Evolutionary conservation across 2,113 vertebrate genomes (phyloP), one percentile per base, ranked within the genome.

Genomic region (Hypomesus transpacificus): DNA sequence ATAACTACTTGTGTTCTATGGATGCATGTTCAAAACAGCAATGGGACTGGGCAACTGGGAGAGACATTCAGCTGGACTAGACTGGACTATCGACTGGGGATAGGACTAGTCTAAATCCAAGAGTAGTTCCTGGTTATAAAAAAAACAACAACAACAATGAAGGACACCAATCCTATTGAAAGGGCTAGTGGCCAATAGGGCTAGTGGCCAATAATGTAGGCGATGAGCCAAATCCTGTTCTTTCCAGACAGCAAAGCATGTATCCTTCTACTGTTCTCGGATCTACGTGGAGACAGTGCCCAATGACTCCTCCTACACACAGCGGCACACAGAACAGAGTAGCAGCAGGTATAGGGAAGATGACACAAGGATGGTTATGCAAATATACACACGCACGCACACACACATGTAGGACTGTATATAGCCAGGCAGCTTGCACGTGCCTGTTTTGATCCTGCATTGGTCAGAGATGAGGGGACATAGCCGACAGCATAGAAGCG

Each of bases 341-440:
- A 83, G 75, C 82, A 82, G 77, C 77, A 77, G 58, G 73, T 65
- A 68, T 60, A 71, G 63, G 72, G 61, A 18, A 72, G 17, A 31
- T 51, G 22, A 75, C 66, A 83, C 63, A 66, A 66, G 24, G 58
- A 63, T 54, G 54, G 63, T 51, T 60, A 67, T 21, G 50, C 46
- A 70, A 57, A 65, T 74, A 20, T 74, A 80, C 16, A 74, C 54
- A 77, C 39, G 63, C 66, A 51, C 57, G 70, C 24, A 22, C 66
- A 51, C 57, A 72, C 24, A 22, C 4, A 63, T 3, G 13, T 3
- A 50, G 2, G 14, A 14, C 20, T 24, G 24, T 52, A 62, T 24
- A 24, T 54, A 74, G 39, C 76, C 63, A 67, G 81, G 84, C 81
- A 82, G 76, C 80, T 71, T 71, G 34, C 75, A 34, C n/a, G 53